Evolutionary conservation across 1,140 invertebrate genomes (phyloP), one percentile per base, ranked within the genome.

Genomic region (Brachionus paranguensis): DNA sequence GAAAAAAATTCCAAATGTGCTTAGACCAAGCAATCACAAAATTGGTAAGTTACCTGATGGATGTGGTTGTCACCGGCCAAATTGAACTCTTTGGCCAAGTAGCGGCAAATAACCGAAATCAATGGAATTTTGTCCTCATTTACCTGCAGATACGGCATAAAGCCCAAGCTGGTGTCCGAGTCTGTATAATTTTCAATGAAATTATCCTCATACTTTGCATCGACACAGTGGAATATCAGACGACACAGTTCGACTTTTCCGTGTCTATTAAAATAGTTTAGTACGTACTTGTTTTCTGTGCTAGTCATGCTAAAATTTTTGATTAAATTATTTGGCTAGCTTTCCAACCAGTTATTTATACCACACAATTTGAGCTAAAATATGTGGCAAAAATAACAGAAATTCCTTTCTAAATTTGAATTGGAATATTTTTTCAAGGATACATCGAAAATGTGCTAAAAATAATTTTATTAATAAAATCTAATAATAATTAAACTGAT

Each of bases 171-270:
- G 7, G 72, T 81, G 60, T 68, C 78, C n/a, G 78, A 81, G 27
- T 81, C 78, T 0, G 53, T 81, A 11, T 45, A 68, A 81, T 81
- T 81, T 60, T 85, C 84, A 45, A 86, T 81, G n/a, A 86, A 72
- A 47, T 86, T 78, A 70, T 86, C 86, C 76, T 86, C 85, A 78
- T 85, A 86, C 10, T 84, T 53, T 11, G 84, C 81, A 10, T 72
- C 81, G 1, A 85, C 85, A 55, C 83, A 81, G 20, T 86, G 84
- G 33, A 86, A 86, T 8, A 86, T 78, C 33, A 86, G 78, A 12
- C 86, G 76, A 41, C 55, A 70, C 8, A 85, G 78, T 68, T 86
- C 84, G 2, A 74, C 83, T 74, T 68, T 72, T 41, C 83, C 83
- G 17, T 50, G 53, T 20, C 6, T 41, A 43, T 84, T 76, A 29